Percentiles rank a stretch among this genome's conserved stretches.
These are phyloP conservation scores for Lutjanus erythropterus DNA, from an alignment of 2,113 vertebrate genomes.

Conservation along the genomic window DNA sequence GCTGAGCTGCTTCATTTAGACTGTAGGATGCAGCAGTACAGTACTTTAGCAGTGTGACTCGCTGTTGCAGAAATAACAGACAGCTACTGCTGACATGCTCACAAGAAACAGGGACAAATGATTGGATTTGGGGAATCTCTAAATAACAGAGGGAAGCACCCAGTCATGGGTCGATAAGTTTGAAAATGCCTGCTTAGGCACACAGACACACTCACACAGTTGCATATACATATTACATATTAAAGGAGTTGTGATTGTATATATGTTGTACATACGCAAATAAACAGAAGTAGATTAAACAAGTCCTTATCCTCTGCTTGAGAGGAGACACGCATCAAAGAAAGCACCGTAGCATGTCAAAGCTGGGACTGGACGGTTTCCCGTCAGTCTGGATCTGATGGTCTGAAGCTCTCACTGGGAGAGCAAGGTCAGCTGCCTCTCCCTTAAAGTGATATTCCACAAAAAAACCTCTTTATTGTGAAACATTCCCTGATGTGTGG, in stretches of 20 bases:
- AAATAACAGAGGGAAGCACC: slow-evolving; percentile 29
- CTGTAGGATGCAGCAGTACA: not conserved
- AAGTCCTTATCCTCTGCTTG: slow-evolving; percentile 38
- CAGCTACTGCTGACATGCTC: slow-evolving; percentile 9
- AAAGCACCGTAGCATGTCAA: not conserved
- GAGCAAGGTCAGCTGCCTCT: not conserved
- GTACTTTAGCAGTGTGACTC: slow-evolving; percentile 5
- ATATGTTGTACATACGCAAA: slow-evolving; percentile 66
- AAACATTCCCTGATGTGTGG: not conserved
- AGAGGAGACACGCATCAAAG: slow-evolving; percentile 24
- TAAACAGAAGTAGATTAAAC: slow-evolving; percentile 42
- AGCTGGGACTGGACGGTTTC: not conserved
- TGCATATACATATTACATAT: slow-evolving; percentile 19
- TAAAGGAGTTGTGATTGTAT: slow-evolving; percentile 58
- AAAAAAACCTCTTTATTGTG: not conserved
- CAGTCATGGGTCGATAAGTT: not conserved
- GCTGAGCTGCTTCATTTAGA: slow-evolving; percentile 25
- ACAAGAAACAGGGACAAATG: not conserved
- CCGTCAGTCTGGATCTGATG: not conserved
- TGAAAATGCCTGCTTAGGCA: slow-evolving; percentile 6
- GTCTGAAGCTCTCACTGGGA: not conserved
- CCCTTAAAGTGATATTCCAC: not conserved
- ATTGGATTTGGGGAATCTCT: not conserved
- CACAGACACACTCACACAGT: slow-evolving; percentile 19
- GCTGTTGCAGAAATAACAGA: not conserved